Base-by-base conservation (phyloP, 1,140 invertebrate species). In the Drosophila equinoxialis region DNA sequence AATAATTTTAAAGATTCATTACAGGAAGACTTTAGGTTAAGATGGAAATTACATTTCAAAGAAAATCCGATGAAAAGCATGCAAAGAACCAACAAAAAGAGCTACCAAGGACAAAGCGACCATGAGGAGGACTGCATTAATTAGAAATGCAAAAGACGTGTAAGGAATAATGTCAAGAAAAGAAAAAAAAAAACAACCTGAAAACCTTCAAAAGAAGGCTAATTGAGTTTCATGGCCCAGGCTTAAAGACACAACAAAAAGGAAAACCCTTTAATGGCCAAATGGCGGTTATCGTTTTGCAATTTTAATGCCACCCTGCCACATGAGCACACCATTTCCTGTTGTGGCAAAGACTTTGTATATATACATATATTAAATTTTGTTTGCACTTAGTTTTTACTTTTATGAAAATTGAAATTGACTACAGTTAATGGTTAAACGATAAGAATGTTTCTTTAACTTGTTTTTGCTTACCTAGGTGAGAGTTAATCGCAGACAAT, bases 381-480 rank as follows among this genome's bases (percentile, higher is more conserved):
- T 62, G 60, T 11, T 42, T 62, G 39, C n/a, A 62, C 60, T 62
- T 62, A 62, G 13, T 30, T 62, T 62, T 62, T 62, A 62, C 60
- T 41, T 62, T 62, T 62, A 62, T 62, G 45, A 20, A 51, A 51
- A 51, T 51, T 51, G 45, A 51, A 23, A 48, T 48, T 37, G 59
- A 41, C 35, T 39, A 39, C 13, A 20, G 59, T 37, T 61, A 42
- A 62, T 62, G 60, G 60, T 20, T 45, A n/a, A 45, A 30, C 60
- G 37, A 30, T 41, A 61, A 61, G 10, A 41, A 61, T 26, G n/a
- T 26, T 41, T 14, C 8, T 61, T 42, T 41, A 11, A 11, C 7
- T 42, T 62, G 6, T 26, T 62, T 26, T 62, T 62, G 60, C 60
- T 59, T 37, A 37, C 8, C 14, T 59, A 17, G 14, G 30, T 14